Evolutionary conservation across 2,888 invertebrate genomes (phyloP).

Genomic region (Trichogramma evanescens): DNA sequence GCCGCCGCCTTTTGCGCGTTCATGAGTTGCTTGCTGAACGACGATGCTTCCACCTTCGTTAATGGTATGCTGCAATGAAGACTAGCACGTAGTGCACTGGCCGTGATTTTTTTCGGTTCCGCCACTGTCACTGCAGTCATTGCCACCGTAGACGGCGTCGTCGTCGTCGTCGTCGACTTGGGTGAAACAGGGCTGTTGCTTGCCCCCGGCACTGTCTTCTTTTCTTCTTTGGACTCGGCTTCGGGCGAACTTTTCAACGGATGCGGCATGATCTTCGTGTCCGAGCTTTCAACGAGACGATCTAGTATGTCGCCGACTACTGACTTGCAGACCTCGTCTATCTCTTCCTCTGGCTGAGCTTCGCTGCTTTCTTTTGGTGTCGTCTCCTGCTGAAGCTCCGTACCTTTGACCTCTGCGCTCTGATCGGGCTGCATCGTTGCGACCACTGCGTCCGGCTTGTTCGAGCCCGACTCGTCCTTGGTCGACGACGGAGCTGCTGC

Average conservation of each 20-base stretch:
- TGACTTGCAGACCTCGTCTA: conserved; percentile 19
- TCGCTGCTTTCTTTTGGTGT: conserved; percentile 1
- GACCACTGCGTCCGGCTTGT: background rate
- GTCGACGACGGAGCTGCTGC: conserved; percentile 3
- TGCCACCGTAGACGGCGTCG: conserved; percentile 10
- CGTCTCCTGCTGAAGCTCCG: no score
- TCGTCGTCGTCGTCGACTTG: conserved; percentile 18
- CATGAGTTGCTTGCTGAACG: background rate
- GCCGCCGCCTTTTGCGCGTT: background rate
- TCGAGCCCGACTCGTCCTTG: background rate
- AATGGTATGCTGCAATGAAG: conserved; percentile 42
- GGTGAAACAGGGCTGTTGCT: background rate
- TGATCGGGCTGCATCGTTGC: background rate
- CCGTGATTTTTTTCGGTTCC: conserved; percentile 10
- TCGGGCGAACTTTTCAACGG: conserved; percentile 2
- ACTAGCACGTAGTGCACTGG: conserved; percentile 27
- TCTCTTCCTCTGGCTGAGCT: conserved; percentile 27
- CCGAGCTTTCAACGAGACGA: background rate
- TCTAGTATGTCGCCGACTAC: background rate
- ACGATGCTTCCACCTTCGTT: conserved; percentile 35
- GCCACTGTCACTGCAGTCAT: conserved; percentile 8
- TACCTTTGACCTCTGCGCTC: no score
- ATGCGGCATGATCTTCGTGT: conserved; percentile 1
- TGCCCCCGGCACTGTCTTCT: background rate
- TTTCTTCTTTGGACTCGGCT: conserved; percentile 9